phyloP scores from a whole-genome alignment of 2,888 invertebrate species.

The Parnassius smintheus region DNA sequence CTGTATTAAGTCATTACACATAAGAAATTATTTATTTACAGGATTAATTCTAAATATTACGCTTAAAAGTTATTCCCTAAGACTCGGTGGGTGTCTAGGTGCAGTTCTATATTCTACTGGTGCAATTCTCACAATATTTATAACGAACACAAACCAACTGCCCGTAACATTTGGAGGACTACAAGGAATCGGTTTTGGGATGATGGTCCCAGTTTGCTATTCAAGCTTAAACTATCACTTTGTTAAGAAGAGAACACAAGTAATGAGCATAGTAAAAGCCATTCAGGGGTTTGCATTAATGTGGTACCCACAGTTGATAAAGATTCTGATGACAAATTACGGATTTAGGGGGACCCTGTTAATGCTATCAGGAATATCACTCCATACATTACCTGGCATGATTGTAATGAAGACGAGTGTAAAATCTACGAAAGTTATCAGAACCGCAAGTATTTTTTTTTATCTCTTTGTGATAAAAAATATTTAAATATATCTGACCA shows the following conservation, averaged over 20 bases:
- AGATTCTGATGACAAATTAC: conserved; percentile 70
- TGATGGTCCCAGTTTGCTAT: conserved; percentile 83
- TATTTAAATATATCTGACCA: conserved; percentile 25
- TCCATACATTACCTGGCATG: conserved; percentile 82
- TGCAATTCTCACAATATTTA: conserved; percentile 76
- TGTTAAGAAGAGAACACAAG: conserved; percentile 79
- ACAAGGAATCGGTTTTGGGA: conserved; percentile 83
- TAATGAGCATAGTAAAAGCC: conserved; percentile 83
- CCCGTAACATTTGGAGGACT: conserved; percentile 79
- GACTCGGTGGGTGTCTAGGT: conserved; percentile 80
- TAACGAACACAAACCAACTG: conserved; percentile 78
- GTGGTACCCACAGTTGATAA: conserved; percentile 80
- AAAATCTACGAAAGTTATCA: conserved; percentile 35
- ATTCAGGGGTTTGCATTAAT: conserved; percentile 80
- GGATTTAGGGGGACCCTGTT: conserved; percentile 84
- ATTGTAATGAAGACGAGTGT: conserved; percentile 72
- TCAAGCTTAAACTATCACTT: conserved; percentile 84
- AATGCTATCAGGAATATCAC: conserved; percentile 80
- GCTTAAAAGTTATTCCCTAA: conserved; percentile 74
- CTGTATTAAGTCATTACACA: too few species aligned
- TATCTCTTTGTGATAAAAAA: conserved; percentile 22
- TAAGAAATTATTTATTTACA: conserved; percentile 46
- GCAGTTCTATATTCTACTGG: conserved; percentile 74
- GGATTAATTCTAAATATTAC: conserved; percentile 82
- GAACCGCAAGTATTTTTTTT: conserved; percentile 68